Conservation (phyloP, 2,888 invertebrate genomes). For the Prosopocoilus inquinatus region DNA sequence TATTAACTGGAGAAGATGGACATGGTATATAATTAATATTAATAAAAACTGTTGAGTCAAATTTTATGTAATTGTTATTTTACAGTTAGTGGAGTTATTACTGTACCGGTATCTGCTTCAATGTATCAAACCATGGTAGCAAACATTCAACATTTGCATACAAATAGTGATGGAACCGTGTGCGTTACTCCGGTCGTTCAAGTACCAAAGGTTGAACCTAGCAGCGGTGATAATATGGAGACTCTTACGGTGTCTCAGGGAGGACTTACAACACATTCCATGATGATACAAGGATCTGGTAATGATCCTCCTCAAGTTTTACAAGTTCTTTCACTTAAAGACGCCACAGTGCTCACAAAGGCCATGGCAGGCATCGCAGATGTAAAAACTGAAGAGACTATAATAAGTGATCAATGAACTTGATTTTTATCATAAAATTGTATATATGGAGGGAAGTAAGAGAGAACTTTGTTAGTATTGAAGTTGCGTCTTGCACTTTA, state of each 20-base stretch:
- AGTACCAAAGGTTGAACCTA: slow-evolving; percentile 72
- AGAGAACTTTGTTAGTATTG: slow-evolving; percentile 1
- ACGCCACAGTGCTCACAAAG: slow-evolving; percentile 78
- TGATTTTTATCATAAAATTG: neutral
- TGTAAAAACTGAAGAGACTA: slow-evolving; percentile 70
- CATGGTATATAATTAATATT: slow-evolving; percentile 62
- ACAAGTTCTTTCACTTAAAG: slow-evolving; percentile 83
- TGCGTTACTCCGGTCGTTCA: slow-evolving; percentile 82
- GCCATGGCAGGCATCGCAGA: slow-evolving; percentile 72
- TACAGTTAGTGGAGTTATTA: slow-evolving; percentile 90
- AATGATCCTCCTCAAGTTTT: slow-evolving; percentile 75
- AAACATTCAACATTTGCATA: slow-evolving; percentile 76
- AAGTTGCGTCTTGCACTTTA: neutral
- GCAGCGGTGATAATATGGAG: slow-evolving; percentile 69
- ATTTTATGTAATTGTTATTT: slow-evolving; percentile 38
- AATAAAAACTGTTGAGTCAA: neutral
- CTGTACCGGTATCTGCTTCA: slow-evolving; percentile 90
- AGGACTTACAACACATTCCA: slow-evolving; percentile 69
- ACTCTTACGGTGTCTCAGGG: slow-evolving; percentile 71
- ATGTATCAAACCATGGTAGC: slow-evolving; percentile 97
- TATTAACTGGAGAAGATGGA: slow-evolving; percentile 92
- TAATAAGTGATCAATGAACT: slow-evolving; percentile 48
- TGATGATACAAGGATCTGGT: slow-evolving; percentile 72
- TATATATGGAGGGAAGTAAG: neutral
- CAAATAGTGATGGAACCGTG: slow-evolving; percentile 73